Evolutionary conservation across 2,888 invertebrate species (phyloP), one percentile per base, ranked within the genome.

Genomic region (Halictus ligatus): DNA sequence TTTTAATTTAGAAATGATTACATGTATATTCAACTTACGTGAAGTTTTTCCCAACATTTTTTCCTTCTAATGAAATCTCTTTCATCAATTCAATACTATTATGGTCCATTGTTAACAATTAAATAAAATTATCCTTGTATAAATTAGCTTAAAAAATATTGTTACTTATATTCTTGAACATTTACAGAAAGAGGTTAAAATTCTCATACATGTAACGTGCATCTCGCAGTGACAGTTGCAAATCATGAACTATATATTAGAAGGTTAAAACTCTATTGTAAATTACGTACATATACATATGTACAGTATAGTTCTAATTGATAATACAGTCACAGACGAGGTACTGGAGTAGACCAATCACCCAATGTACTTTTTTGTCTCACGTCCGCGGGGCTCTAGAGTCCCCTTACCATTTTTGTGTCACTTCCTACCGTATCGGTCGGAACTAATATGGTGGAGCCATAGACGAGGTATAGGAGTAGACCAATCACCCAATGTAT

Each of bases 41-140:
- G 50, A 64, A 78, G 64, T 8, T 25, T 40, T 73, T 84, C 15
- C 74, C 60, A 21, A 75, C 48, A 86, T 88, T 88, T 87, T 82
- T 91, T 79, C 71, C 81, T 75, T 93, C 93, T 73, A 91, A 88
- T 73, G 89, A 89, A 74, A 92, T 84, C 73, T 94, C 93, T 6
- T 94, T 92, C 93, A 94, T 93, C 72, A 94, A 89, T 85, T 93
- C 88, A 75, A 90, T 80, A 83, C 92, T 92, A 58, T 81, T 86
- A 80, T 90, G 89, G 89, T 94, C 93, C 94, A 94, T 94, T 83
- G 43, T 82, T 40, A 10, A 21, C 60, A 67, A 50, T 58, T 35
- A 54, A 73, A 43, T 71, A 29, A 8, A 48, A 50, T 64, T 29
- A n/a, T 1, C 1, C 35, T 7, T n/a, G 46, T 29, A 67, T 48